Base-by-base conservation (phyloP, 1,140 invertebrate genomes). In the Euborellia annulipes region DNA sequence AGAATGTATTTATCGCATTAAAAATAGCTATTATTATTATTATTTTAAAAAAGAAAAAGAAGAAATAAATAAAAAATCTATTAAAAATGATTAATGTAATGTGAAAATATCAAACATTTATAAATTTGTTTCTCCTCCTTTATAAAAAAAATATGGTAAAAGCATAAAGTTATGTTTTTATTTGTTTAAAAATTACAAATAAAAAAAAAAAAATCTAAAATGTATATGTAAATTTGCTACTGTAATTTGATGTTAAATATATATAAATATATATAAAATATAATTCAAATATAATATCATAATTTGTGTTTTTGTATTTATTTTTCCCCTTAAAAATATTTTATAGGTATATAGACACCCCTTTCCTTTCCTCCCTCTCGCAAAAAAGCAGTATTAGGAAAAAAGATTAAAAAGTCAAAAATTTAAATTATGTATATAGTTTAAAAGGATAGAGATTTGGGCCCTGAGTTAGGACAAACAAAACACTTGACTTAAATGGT, bases 201-300 rank as follows among this genome's bases (percentile, higher is more conserved):
- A 30, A 32, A 23, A 13, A 27, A 38, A 27, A 27, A 47, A 42
- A 18, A 27, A 48, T 43, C 39, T 40, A 37, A 30, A 19, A 23
- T 41, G 39, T 47, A 36, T 37, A 34, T 50, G 49, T 50, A 50
- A 40, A 50, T 50, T 47, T 46, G 48, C 48, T 47, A 48, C 46
- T 49, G 49, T 50, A n/a, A 50, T 50, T 50, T 44, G 49, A 40
- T 50, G 49, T 50, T 50, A 38, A n/a, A n/a, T n/a, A n/a, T n/a
- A n/a, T n/a, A n/a, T n/a, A n/a, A n/a, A n/a, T n/a, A n/a, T n/a
- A n/a, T n/a, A n/a, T n/a, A n/a, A n/a, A n/a, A n/a, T n/a, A n/a
- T n/a, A n/a, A n/a, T n/a, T n/a, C n/a, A n/a, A n/a, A n/a, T n/a
- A n/a, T n/a, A n/a, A n/a, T n/a, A n/a, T n/a, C n/a, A n/a, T n/a